phyloP scores from a whole-genome alignment of 1,140 invertebrate species.

The Zaprionus camerounensis region DNA sequence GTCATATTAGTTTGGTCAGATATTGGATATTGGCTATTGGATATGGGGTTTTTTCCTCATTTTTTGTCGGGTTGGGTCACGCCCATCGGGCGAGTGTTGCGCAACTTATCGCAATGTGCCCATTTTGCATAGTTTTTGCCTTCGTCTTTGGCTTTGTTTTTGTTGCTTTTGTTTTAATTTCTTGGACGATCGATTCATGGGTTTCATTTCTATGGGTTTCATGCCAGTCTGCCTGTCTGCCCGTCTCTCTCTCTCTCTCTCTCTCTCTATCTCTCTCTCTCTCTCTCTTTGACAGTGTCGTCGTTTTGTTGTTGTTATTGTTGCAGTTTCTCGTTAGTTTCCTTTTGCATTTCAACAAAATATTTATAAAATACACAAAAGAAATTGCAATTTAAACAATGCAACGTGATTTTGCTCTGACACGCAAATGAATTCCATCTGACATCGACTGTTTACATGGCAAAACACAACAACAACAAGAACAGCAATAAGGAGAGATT shows the following conservation, averaged over 20 bases:
- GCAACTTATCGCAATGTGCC: constrained; percentile 37
- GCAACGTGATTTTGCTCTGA: constrained; percentile 58
- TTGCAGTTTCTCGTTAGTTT: constrained; percentile 9
- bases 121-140: constrained; percentile 45
- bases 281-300: background rate
- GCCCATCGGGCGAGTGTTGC: constrained; percentile 31
- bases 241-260: too few relatives aligned
- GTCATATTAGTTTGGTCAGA: constrained; percentile 2
- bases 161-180: constrained; percentile 44
- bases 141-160: constrained; percentile 15
- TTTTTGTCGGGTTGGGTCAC: constrained; percentile 13
- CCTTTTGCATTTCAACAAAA: constrained; percentile 39
- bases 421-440: constrained; percentile 59
- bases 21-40: constrained; percentile 18
- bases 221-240: background rate
- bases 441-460: constrained; percentile 43
- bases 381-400: constrained; percentile 56
- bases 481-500: constrained; percentile 14
- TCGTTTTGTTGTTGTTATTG: constrained; percentile 4
- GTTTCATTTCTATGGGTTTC: constrained; percentile 46
- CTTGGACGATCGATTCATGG: constrained; percentile 38
- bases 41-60: constrained; percentile 17
- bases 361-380: constrained; percentile 59
- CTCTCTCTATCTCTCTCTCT: too few relatives aligned
- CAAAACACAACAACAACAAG: constrained; percentile 34